phyloP scores from a whole-genome alignment of 2,797 vertebrate genomes.

The Gadopsis marmoratus region DNA sequence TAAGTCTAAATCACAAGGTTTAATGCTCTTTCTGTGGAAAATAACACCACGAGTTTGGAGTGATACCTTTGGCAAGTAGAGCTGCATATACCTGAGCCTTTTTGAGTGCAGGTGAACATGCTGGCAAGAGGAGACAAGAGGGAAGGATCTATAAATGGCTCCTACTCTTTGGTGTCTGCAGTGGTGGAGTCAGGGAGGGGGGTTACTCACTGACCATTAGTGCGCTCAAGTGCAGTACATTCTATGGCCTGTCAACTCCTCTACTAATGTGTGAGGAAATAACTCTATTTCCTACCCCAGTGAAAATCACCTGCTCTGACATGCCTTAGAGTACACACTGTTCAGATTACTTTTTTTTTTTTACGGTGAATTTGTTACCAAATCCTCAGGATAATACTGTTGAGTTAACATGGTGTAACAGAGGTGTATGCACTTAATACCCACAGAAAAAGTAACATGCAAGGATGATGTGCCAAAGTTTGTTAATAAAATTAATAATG shows the following conservation, averaged over 20 bases:
- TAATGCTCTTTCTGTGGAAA: conserved; percentile 11
- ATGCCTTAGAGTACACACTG: conserved; percentile 59
- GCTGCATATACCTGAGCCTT: conserved; percentile 31
- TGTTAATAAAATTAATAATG: background rate
- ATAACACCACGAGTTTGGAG: background rate
- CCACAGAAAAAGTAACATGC: background rate
- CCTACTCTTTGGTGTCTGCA: conserved; percentile 57
- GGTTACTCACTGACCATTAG: conserved; percentile 81
- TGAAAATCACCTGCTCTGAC: conserved; percentile 69
- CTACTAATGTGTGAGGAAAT: conserved; percentile 79
- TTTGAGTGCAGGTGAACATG: conserved; percentile 56
- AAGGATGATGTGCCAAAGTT: conserved; percentile 15
- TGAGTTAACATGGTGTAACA: conserved; percentile 27
- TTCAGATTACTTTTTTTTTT: conserved; percentile 41
- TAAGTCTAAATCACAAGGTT: conserved; percentile 29
- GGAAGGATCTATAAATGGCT: conserved; percentile 71
- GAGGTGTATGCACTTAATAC: conserved; percentile 7
- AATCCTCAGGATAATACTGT: conserved; percentile 28
- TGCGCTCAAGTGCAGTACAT: conserved; percentile 75
- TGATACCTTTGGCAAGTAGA: conserved; percentile 20
- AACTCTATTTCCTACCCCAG: conserved; percentile 72
- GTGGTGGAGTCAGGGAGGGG: conserved; percentile 37
- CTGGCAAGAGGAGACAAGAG: conserved; percentile 42
- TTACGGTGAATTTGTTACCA: conserved; percentile 38
- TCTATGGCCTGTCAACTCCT: conserved; percentile 78